These are phyloP conservation scores for Stomatorhinus ivindoensis DNA, from an alignment of 2,113 vertebrate species.

Conservation along the genomic window DNA sequence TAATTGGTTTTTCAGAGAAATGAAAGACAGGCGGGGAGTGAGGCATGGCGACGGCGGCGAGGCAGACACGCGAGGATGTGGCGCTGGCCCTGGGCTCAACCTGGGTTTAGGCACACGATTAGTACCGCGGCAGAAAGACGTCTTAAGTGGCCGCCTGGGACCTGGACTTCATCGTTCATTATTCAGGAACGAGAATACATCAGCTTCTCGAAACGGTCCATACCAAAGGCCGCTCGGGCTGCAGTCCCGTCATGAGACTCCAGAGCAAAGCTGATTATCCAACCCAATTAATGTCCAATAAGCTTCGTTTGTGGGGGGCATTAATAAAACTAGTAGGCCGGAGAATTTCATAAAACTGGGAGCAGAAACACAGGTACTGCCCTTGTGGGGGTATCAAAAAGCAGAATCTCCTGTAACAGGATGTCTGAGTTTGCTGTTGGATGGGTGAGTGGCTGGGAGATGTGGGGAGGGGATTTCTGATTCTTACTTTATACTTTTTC, in stretches of 20 bases:
- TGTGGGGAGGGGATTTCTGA: constrained; percentile 2
- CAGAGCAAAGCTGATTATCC: not conserved
- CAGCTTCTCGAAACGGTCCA: not conserved
- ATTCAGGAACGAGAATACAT: not conserved
- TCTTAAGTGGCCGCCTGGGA: not conserved
- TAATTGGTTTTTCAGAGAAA: constrained; percentile 25
- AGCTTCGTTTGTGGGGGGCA: not conserved
- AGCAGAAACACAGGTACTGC: not conserved
- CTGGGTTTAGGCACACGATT: not conserved
- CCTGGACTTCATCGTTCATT: not conserved
- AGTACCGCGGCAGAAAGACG: not conserved
- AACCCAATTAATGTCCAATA: not conserved
- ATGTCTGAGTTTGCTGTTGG: not conserved
- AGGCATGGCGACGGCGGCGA: not conserved
- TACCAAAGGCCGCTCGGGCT: not conserved
- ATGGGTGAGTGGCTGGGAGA: not conserved
- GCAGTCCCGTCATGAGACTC: not conserved
- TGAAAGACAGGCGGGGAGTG: constrained; percentile 9
- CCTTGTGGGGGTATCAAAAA: not conserved
- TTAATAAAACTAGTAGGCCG: not conserved
- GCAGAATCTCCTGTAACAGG: not conserved
- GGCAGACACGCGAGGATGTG: not conserved
- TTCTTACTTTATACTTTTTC: not conserved
- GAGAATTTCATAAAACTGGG: not conserved
- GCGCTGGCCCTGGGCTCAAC: not conserved